Percentiles rank a stretch among this genome's conserved stretches.
Evolutionary conservation across 2,888 invertebrate genomes (phyloP).

Genomic region (Lepetodrilus schrolli): DNA sequence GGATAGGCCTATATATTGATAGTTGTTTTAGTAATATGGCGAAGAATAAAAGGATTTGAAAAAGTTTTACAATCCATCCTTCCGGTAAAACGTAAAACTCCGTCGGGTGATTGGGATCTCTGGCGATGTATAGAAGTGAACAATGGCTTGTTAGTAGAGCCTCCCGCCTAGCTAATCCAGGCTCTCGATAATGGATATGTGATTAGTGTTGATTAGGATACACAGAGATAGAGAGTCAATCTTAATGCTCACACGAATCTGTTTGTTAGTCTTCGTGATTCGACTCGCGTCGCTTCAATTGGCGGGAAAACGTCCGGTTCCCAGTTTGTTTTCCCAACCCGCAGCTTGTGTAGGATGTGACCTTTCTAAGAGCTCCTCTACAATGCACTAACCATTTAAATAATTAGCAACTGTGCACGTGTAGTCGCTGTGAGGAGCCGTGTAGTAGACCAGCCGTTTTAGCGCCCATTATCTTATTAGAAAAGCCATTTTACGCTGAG

Average conservation of each 20-base stretch:
- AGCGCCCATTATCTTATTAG: conserved; percentile 14
- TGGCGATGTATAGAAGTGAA: no score
- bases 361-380: background rate
- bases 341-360: background rate
- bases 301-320: conserved; percentile 11
- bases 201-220: conserved; percentile 1
- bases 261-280: conserved; percentile 24
- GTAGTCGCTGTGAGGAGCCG: background rate
- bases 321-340: conserved; percentile 10
- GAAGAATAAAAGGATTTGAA: no score
- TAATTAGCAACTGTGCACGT: conserved; percentile 15
- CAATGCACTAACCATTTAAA: conserved; percentile 21
- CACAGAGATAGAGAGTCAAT: background rate
- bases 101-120: no score
- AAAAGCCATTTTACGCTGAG: conserved; percentile 25
- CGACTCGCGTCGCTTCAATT: background rate
- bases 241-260: conserved; percentile 25
- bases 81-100: no score
- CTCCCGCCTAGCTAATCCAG: background rate
- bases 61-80: no score
- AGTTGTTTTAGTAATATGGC: no score
- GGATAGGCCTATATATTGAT: no score
- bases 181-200: background rate
- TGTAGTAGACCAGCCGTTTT: background rate
- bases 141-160: background rate